Base-by-base conservation (phyloP, 2,797 vertebrate genomes). In the Tiaroga cobitis region DNA sequence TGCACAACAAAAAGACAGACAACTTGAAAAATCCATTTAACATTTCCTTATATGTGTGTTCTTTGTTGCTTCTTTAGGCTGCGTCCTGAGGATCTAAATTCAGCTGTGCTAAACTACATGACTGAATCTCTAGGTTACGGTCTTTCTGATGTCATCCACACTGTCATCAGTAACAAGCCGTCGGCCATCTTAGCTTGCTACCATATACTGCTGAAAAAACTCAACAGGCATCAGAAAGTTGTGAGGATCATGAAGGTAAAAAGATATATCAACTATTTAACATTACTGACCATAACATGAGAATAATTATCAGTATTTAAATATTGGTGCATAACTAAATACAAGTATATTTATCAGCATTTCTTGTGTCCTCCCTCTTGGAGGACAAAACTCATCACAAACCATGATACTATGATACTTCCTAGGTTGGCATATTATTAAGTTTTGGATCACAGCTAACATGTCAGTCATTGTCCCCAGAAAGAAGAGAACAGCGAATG, bases 181-280 rank as follows among this genome's bases (percentile, higher is more conserved):
- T 97, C 95, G 7, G 88, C 96, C 92, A 91, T 95, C 92, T 95
- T 95, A 94, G 94, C 96, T 85, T 94, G 94, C 46, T 96, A 97
- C 65, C 96, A 94, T 86, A 94, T 97, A 85, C 92, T 97, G 88
- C 90, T 96, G 85, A 95, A 93, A 92, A 97, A 96, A 89, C 91
- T 97, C 46, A 89, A 87, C 88, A 93, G 93, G 82, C 93, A 92
- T 82, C 95, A 95, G 89, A 97, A 92, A 87, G 92, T 92, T 81
- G 0, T 2, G 78, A 96, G 92, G 87, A 86, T 87, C 87, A 80
- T 76, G 78, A 96, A 96, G 95, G 96, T 97, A 82, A 90, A 90
- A 67, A 19, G 19, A 51, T 59, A 54, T 24, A 21, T 34, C 9
- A 74, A 32, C 1, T 9, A 74, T 74, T 32, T 34, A 74, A 32